phyloP scores from a whole-genome alignment of 2,888 invertebrate genomes.

The Drosophila recens region DNA sequence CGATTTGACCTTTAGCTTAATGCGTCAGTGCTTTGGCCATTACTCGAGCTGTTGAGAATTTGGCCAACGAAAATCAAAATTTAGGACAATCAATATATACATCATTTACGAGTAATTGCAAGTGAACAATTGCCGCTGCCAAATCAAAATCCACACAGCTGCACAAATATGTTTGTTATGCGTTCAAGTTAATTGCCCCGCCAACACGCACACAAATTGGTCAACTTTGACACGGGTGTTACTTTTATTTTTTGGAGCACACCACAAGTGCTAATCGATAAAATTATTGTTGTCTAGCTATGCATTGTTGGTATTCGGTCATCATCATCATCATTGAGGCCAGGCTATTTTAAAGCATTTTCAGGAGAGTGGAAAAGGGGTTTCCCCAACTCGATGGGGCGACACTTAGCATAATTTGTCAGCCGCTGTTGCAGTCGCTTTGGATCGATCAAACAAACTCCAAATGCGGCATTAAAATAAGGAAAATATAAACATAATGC shows the following conservation, averaged over 20 bases:
- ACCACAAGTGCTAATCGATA: constrained; percentile 67
- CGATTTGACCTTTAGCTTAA: constrained; percentile 76
- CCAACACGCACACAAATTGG: constrained; percentile 70
- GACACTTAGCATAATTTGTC: constrained; percentile 57
- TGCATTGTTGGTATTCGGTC: constrained; percentile 33
- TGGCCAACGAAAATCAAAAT: constrained; percentile 49
- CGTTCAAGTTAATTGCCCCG: constrained; percentile 60
- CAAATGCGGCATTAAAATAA: constrained; percentile 48
- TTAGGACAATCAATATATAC: constrained; percentile 78
- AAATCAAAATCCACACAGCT: constrained; percentile 65
- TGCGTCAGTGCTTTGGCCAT: constrained; percentile 66
- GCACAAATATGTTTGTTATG: constrained; percentile 48
- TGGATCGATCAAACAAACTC: constrained; percentile 82
- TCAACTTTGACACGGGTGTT: constrained; percentile 45
- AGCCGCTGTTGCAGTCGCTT: constrained; percentile 30
- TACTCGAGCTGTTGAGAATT: constrained; percentile 14
- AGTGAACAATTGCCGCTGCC: constrained; percentile 58
- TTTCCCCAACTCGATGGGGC: neutral
- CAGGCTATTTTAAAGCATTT: constrained; percentile 43
- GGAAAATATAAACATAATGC: constrained; percentile 57
- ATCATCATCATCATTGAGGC: constrained; percentile 67
- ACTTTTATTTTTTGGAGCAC: constrained; percentile 35
- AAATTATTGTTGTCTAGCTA: constrained; percentile 66
- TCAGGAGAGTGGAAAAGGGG: neutral
- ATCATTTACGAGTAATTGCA: constrained; percentile 68